Evolutionary conservation across 2,888 invertebrate species (phyloP).

Genomic region (Nomada ferruginata): DNA sequence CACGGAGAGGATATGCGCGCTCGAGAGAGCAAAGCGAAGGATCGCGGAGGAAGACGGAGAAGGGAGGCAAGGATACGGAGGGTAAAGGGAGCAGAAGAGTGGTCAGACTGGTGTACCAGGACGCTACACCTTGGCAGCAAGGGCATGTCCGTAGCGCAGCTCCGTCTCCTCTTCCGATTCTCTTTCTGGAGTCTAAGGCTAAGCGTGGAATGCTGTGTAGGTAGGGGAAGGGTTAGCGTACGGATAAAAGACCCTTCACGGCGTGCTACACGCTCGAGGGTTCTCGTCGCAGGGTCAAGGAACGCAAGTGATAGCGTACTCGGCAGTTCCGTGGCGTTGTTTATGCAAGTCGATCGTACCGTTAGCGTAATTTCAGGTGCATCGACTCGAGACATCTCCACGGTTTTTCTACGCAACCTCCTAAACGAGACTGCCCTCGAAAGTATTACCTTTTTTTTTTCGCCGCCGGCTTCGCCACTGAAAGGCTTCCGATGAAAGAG

Average conservation of each 20-base stretch:
- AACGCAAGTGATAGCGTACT: constrained; percentile 56
- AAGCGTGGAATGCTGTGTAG: constrained; percentile 51
- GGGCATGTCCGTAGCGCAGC: constrained; percentile 60
- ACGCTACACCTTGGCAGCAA: constrained; percentile 74
- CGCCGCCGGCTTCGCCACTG: neutral
- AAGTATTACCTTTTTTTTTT: neutral
- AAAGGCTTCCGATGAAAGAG: neutral
- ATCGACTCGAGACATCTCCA: constrained; percentile 3
- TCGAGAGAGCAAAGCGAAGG: constrained; percentile 30
- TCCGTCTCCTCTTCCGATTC: constrained; percentile 42
- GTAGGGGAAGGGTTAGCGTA: constrained; percentile 47
- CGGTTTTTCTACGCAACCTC: neutral
- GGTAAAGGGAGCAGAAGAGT: constrained; percentile 61
- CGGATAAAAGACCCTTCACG: constrained; percentile 55
- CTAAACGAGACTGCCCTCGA: neutral
- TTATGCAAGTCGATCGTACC: constrained; percentile 58
- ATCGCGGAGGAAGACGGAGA: constrained; percentile 38
- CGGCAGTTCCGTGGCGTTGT: constrained; percentile 46
- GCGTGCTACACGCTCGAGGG: constrained; percentile 41
- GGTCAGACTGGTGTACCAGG: constrained; percentile 80
- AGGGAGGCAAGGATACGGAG: constrained; percentile 37
- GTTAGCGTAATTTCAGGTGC: constrained; percentile 48
- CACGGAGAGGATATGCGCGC: neutral
- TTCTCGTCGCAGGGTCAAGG: constrained; percentile 61
- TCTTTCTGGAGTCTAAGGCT: constrained; percentile 49